Percentiles rank a stretch among this genome's conserved stretches.
These are phyloP conservation scores for Drosophila pseudoobscura DNA, from an alignment of 1,140 invertebrate species.

Conservation along the genomic window DNA sequence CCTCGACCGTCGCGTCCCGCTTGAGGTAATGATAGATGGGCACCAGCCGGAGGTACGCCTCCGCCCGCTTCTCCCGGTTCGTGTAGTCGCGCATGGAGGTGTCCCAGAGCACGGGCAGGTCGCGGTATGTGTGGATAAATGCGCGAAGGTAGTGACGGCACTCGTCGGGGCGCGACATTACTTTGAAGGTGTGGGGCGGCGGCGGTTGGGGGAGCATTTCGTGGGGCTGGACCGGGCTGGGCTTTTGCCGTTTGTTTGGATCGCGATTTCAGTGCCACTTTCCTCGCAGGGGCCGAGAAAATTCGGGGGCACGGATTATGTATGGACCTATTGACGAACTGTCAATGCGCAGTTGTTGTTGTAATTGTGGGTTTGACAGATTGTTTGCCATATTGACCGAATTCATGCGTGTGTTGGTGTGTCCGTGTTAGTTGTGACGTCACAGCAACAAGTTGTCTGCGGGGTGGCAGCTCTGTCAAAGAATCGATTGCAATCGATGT, in stretches of 20 bases:
- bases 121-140: constrained; percentile 77
- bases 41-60: constrained; percentile 73
- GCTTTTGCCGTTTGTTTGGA: constrained; percentile 1
- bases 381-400: constrained; percentile 80
- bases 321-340: constrained; percentile 72
- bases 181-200: constrained; percentile 53
- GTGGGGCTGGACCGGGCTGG: too few species aligned
- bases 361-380: constrained; percentile 75
- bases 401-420: constrained; percentile 48
- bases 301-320: constrained; percentile 1
- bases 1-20: constrained; percentile 74
- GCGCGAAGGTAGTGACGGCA: constrained; percentile 73
- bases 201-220: constrained; percentile 58
- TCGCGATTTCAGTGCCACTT: neutral
- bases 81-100: constrained; percentile 77
- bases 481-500: neutral
- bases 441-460: constrained; percentile 67
- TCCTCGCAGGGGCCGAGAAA: too few species aligned
- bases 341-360: constrained; percentile 59
- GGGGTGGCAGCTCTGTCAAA: constrained; percentile 41
- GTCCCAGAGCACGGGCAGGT: constrained; percentile 77
- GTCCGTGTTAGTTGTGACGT: constrained; percentile 33
- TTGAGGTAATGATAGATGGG: constrained; percentile 79
- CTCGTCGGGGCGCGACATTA: constrained; percentile 76
- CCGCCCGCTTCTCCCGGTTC: constrained; percentile 75